Evolutionary conservation across 2,113 vertebrate species (phyloP).

Genomic region (Pteropus alecto): DNA sequence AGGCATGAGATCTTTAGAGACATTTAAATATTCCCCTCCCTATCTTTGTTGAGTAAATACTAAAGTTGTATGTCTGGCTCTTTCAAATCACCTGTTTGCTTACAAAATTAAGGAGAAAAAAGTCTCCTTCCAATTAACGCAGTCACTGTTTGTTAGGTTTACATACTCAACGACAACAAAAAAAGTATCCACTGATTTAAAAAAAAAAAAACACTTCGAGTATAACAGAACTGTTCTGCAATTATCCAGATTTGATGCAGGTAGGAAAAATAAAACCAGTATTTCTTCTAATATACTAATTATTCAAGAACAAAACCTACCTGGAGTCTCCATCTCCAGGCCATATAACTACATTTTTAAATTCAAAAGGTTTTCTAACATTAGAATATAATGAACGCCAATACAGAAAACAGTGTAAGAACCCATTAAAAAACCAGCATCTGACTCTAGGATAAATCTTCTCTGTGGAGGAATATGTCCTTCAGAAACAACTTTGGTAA

Average conservation of each 20-base stretch:
- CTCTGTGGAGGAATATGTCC: background rate
- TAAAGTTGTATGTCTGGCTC: background rate
- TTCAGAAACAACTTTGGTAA: background rate
- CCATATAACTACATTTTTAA: background rate
- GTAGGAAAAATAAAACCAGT: background rate
- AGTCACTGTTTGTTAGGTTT: background rate
- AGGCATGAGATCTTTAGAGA: background rate
- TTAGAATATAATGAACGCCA: background rate
- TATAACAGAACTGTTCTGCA: background rate
- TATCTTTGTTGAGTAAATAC: background rate
- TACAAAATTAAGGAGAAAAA: background rate
- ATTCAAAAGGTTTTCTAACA: background rate
- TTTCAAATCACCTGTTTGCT: slow-evolving; percentile 21
- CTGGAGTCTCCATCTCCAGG: background rate
- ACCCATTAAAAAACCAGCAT: background rate
- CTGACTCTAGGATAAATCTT: background rate
- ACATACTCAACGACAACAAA: background rate
- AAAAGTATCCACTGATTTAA: background rate
- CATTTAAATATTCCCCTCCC: background rate
- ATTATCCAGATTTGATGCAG: background rate
- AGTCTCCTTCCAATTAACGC: background rate
- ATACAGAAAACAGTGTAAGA: background rate
- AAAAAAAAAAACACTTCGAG: background rate
- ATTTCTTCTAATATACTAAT: background rate
- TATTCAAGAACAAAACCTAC: background rate